Evolutionary conservation across 2,797 vertebrate genomes (phyloP).

Genomic region (Peromyscus eremicus): DNA sequence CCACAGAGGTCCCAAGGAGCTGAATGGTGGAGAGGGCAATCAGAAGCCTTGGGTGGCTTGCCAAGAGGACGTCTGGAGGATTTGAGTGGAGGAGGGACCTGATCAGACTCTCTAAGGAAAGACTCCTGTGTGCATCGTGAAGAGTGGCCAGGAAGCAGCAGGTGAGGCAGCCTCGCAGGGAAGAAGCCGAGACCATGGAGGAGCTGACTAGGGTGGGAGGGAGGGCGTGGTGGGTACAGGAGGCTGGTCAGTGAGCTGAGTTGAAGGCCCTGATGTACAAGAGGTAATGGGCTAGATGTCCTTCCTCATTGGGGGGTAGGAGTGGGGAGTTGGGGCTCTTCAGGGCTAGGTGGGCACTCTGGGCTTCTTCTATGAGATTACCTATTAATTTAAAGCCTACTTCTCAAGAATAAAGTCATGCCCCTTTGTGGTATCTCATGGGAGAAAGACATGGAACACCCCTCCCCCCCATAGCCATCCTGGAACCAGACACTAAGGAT

Average conservation of each 20-base stretch:
- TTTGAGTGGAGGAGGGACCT: neutral
- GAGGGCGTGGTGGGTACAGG: neutral
- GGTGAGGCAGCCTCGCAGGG: neutral
- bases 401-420: neutral
- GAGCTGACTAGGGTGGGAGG: neutral
- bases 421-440: too few species aligned
- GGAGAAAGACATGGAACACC: neutral
- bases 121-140: neutral
- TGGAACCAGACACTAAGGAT: neutral
- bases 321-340: neutral
- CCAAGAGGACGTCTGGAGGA: neutral
- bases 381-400: neutral
- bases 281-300: neutral
- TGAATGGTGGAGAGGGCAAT: neutral
- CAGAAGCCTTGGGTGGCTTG: neutral
- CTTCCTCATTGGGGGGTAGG: neutral
- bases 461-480: neutral
- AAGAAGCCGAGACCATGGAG: neutral
- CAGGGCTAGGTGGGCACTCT: neutral
- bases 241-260: neutral
- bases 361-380: accelerated
- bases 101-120: neutral
- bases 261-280: neutral
- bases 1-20: neutral
- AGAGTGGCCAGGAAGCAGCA: neutral